Base-by-base conservation (phyloP, 2,797 vertebrate genomes). In the Sylvia borin region DNA sequence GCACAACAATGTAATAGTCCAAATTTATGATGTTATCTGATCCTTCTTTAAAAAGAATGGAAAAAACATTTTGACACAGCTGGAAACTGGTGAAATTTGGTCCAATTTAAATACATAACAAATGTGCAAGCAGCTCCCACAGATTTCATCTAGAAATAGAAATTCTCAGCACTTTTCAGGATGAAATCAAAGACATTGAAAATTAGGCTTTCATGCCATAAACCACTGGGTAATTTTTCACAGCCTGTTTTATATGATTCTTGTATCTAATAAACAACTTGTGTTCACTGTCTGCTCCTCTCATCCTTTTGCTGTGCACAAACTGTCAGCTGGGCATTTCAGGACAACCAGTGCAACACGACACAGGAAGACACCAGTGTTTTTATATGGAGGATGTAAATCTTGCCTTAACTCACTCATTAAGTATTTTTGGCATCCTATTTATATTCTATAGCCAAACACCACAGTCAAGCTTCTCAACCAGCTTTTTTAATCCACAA, bases 121-220 rank as follows among this genome's bases (percentile, higher is more conserved):
- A 88, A 92, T 12, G 16, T 38, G 19, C 61, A 72, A 83, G 68
- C 78, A 77, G 25, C 38, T 92, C 72, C 54, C 25, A 27, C 36
- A 80, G 72, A 90, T 88, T 93, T 72, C 61, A 88, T 14, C 25
- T 65, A 62, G 78, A 88, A 85, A 65, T 65, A 55, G 53, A 85
- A 93, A 83, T 83, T 83, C 51, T 70, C 40, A 76, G 38, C 65
- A 43, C 40, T 92, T 93, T 84, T 83, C 85, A 83, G 73, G 75
- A 85, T 24, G 36, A 83, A 85, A 81, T 77, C 54, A 83, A 92
- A 92, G 42, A 90, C 26, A 48, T 19, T 90, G 61, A 57, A 79
- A 72, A 87, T 73, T 42, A 79, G 45, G 34, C 36, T 85, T 75
- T 73, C 51, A 54, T 51, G n/a, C n/a, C n/a, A 68, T 68, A 88